Conservation (phyloP, 2,113 vertebrate genomes). For the Poeciliopsis turrubarensis region DNA sequence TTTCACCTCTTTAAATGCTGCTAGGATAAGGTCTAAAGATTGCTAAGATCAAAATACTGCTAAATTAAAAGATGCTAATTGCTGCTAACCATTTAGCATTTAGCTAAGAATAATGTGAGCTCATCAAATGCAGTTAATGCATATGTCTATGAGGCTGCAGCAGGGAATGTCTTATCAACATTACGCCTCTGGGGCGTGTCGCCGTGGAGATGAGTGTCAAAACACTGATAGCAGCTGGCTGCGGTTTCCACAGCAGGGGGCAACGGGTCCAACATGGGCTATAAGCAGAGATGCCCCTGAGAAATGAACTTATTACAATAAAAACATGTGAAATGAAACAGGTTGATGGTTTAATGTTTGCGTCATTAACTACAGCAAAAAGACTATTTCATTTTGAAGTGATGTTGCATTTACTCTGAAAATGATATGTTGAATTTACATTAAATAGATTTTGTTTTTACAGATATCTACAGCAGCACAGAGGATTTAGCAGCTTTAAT, state of each 20-base stretch:
- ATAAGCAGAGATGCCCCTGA: not conserved
- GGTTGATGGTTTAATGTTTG: too few species aligned
- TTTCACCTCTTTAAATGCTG: too few species aligned
- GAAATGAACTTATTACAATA: not conserved
- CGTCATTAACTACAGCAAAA: too few species aligned
- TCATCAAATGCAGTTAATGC: not conserved
- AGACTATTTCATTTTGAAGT: too few species aligned
- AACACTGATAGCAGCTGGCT: slow-evolving; percentile 1
- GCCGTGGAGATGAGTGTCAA: slow-evolving; percentile 51
- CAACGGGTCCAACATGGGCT: not conserved
- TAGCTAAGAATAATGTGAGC: too few species aligned
- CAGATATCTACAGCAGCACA: not conserved
- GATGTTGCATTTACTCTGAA: too few species aligned
- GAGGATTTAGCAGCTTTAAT: slow-evolving; percentile 27
- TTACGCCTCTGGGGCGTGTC: slow-evolving; percentile 41
- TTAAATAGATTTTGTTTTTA: not conserved
- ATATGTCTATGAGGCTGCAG: not conserved
- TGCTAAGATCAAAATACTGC: too few species aligned
- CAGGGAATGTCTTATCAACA: slow-evolving; percentile 60
- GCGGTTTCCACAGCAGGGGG: slow-evolving; percentile 39
- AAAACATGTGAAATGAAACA: not conserved
- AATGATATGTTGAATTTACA: not conserved
- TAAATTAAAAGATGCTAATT: too few species aligned
- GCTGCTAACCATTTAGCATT: too few species aligned
- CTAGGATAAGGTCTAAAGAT: too few species aligned